These are phyloP conservation scores for Diarsia rubi DNA, from an alignment of 2,888 invertebrate genomes.

Conservation along the genomic window DNA sequence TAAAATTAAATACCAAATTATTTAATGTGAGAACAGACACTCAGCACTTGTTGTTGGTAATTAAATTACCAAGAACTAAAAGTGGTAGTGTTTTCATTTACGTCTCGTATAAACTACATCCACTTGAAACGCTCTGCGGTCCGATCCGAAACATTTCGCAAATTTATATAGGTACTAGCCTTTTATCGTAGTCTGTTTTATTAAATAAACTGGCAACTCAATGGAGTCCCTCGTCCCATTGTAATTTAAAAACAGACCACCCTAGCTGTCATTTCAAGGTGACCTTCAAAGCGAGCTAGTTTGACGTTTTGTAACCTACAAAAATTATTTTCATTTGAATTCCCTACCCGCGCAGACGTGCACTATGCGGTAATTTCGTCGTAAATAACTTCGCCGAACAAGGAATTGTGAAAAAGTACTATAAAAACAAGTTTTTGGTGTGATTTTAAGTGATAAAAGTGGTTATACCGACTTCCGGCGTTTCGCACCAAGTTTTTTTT, in stretches of 20 bases:
- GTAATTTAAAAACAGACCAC: constrained; percentile 44
- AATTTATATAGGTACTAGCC: no score
- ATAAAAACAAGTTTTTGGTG: constrained; percentile 77
- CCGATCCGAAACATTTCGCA: neutral
- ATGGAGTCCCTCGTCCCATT: neutral
- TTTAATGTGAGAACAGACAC: neutral
- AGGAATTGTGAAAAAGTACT: constrained; percentile 71
- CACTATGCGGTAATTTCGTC: constrained; percentile 73
- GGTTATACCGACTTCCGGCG: constrained; percentile 61
- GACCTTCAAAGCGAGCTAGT: constrained; percentile 83
- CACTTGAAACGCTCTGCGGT: neutral
- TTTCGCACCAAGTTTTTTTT: constrained; percentile 63
- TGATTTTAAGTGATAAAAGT: constrained; percentile 81
- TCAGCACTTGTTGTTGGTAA: neutral
- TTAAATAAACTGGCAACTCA: constrained; percentile 13
- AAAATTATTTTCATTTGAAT: constrained; percentile 84
- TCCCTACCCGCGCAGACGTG: constrained; percentile 88
- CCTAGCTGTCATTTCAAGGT: constrained; percentile 85
- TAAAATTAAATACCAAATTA: neutral
- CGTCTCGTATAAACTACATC: neutral
- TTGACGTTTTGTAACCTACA: constrained; percentile 85
- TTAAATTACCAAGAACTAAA: neutral
- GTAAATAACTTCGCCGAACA: constrained; percentile 75
- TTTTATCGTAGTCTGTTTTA: neutral
- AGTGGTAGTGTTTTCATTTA: neutral